Evolutionary conservation across 2,113 vertebrate species (phyloP), one percentile per base, ranked within the genome.

Genomic region (Talpa occidentalis): DNA sequence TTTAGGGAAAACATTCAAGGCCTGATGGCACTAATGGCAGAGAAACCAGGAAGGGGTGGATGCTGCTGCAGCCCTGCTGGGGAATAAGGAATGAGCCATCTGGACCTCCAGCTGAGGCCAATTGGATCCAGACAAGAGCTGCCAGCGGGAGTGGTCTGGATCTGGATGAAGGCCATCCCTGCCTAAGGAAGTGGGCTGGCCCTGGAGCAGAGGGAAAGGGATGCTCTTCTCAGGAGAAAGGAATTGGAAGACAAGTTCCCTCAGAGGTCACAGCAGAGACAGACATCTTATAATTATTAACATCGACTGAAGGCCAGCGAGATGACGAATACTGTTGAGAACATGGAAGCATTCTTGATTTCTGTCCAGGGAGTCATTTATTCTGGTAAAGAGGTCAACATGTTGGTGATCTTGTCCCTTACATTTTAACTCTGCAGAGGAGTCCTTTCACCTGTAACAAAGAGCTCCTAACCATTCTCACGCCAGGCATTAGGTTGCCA

Each of bases 91-190:
- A 78, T 70, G 49, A 70, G 80, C 96, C 97, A 97, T 96, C 96
- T 97, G 97, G 94, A 92, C 77, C 87, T 97, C 97, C 96, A 95
- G 88, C 97, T 95, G 97, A 94, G 97, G 44, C 80, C 94, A 74
- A 56, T 92, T 96, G 97, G 90, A 96, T 94, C 62, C 76, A 95
- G 70, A 97, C 94, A 97, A 97, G 95, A 88, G 87, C 94, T 93
- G 67, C 84, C 97, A 97, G 96, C 96, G 66, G 94, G 92, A 82
- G 81, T 67, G 78, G 87, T 87, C 72, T 94, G 89, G 88, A 35
- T 79, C 88, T 96, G 96, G 92, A 96, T 77, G 60, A 74, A 3
- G 70, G 90, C 95, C 95, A 92, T 92, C 56, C 37, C 56, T 90
- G 56, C 42, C 69, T 52, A 92, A 96, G 95, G 96, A 97, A 97